Evolutionary conservation across 2,797 vertebrate species (phyloP), one percentile per base, ranked within the genome.

Genomic region (Acridotheres tristis): DNA sequence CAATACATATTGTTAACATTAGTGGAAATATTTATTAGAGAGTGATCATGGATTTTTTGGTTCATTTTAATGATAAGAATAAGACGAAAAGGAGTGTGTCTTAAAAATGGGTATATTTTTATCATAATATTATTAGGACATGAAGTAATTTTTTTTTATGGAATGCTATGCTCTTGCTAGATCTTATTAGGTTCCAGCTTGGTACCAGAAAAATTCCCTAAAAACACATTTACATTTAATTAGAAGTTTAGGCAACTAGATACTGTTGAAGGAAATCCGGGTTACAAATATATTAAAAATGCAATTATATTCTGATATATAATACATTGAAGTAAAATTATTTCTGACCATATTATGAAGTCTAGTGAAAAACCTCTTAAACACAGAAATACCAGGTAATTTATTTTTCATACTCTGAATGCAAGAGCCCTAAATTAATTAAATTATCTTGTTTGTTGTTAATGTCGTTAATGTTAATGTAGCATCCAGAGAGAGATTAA

Each of bases 11-110:
- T 58, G 4, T n/a, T 26, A 81, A 32, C 10, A 32, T 23, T 21
- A 21, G 4, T 43, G 27, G 27, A 71, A 80, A 58, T 13, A 27
- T n/a, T 54, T 57, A 55, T 59, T 57, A 20, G 9, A 5, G 5
- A 58, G 7, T 36, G 11, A 54, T 42, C 5, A 23, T 0, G 1
- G 0, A 0, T 3, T 40, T 50, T 54, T 30, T 5, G 3, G 7
- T 42, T 61, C 1, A 61, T 47, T 20, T 65, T 58, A 53, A 55
- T 51, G 0, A 25, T 8, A 55, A 32, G 8, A 53, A 53, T 47
- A 71, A 32, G 0, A 4, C 21, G 10, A 68, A 76, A 83, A 75
- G 9, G 34, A 75, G 5, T 58, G 8, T 34, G 8, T 69, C 18
- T 18, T 78, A 55, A 73, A 79, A 88, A 45, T 9, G 5, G 2